Percentiles rank a stretch among this genome's conserved stretches.
Evolutionary conservation across 2,888 invertebrate genomes (phyloP).

Genomic region (Parnassius orleans): DNA sequence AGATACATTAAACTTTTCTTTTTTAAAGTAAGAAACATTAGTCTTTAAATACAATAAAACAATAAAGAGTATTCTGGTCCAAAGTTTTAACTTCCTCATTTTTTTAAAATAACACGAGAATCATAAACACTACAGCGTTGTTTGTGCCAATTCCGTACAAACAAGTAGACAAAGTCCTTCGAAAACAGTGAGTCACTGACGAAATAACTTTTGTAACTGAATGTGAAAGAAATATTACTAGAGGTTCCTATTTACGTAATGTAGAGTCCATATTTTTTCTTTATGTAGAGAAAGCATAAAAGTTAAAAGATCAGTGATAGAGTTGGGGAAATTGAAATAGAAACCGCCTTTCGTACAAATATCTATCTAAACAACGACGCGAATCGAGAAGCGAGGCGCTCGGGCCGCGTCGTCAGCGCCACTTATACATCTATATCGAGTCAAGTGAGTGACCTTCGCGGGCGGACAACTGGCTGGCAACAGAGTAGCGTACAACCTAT

Average conservation of each 20-base stretch:
- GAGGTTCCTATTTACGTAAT: not conserved
- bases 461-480: conserved; percentile 66
- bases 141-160: conserved; percentile 11
- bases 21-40: too few relatives aligned
- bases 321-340: conserved; percentile 3
- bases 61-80: too few relatives aligned
- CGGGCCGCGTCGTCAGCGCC: conserved; percentile 8
- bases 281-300: conserved; percentile 4
- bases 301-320: not conserved
- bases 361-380: not conserved
- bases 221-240: not conserved
- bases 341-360: conserved; percentile 4
- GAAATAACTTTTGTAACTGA: not conserved
- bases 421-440: conserved; percentile 40
- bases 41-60: too few relatives aligned
- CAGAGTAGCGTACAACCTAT: conserved; percentile 61
- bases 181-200: conserved; percentile 10
- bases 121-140: conserved; percentile 11
- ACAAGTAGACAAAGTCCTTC: conserved; percentile 1
- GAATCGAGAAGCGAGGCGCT: not conserved
- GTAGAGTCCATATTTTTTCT: not conserved
- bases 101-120: conserved; percentile 8
- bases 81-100: conserved; percentile 10
- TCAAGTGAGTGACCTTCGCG: conserved; percentile 66
- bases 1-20: too few relatives aligned